Base-by-base conservation (phyloP, 1,140 invertebrate species). In the Thrips palmi region DNA sequence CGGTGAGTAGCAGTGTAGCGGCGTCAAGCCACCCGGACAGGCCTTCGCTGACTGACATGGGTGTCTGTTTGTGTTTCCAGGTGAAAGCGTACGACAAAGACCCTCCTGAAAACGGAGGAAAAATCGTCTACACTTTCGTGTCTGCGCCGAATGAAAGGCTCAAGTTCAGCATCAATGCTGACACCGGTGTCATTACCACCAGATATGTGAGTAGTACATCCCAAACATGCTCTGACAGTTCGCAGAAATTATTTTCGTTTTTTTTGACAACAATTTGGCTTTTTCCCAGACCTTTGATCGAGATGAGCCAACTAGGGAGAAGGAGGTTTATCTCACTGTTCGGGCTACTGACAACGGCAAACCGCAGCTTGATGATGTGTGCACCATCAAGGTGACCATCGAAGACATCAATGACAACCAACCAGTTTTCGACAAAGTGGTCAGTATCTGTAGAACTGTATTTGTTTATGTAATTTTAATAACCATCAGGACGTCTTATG, bases 401-500 rank as follows among this genome's bases (percentile, higher is more conserved):
- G 68, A 70, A 51, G 86, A 91, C 58, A 73, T 84, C 46, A 91
- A 91, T 58, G 86, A 91, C 53, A 89, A 88, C 49, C 55, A 63
- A 2, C 84, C 85, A 1, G 71, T 80, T 33, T 86, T 88, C 58
- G 84, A 89, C 51, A 82, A 82, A 77, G 71, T 65, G 42, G 70
- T 70, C 52, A 64, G 67, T 56, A 51, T 54, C 11, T 25, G n/a
- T n/a, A 10, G 10, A n/a, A 10, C 10, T 27, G 25, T 10, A 27
- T 27, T 27, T 10, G 10, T 27, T 27, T 10, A 27, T 27, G n/a
- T 27, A 27, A n/a, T 27, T 10, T 27, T 27, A 10, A 27, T 27
- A 27, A 10, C 8, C 25, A 27, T 10, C n/a, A n/a, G n/a, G n/a
- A n/a, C n/a, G n/a, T n/a, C n/a, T n/a, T n/a, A n/a, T n/a, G n/a